phyloP scores from a whole-genome alignment of 2,888 invertebrate species.

The Dusona sp. region DNA sequence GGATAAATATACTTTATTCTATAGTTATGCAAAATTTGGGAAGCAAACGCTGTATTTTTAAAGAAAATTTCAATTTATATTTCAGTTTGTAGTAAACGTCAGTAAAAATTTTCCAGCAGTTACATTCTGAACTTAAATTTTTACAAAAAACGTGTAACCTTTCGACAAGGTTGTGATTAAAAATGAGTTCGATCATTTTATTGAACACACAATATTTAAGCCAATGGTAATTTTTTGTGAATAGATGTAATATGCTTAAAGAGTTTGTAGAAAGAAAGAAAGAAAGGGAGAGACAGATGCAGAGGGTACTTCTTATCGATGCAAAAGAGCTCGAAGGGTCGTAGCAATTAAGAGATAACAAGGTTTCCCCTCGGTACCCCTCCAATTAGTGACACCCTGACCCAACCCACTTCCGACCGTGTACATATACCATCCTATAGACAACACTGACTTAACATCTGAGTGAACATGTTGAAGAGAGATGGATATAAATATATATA shows the following conservation, averaged over 20 bases:
- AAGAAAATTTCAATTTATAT: background rate
- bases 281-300: slow-evolving; percentile 67
- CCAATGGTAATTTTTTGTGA: slow-evolving; percentile 2
- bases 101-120: background rate
- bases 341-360: slow-evolving; percentile 85
- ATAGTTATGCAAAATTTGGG: too few species aligned
- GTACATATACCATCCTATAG: slow-evolving; percentile 41
- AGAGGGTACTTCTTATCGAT: slow-evolving; percentile 81
- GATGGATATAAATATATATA: slow-evolving; percentile 25
- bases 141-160: background rate
- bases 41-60: too few species aligned
- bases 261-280: slow-evolving; percentile 15
- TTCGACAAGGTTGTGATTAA: background rate
- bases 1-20: too few species aligned
- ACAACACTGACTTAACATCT: slow-evolving; percentile 30
- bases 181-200: background rate
- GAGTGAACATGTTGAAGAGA: slow-evolving; percentile 46
- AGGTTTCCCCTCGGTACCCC: slow-evolving; percentile 83
- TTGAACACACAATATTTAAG: background rate
- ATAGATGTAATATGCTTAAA: background rate
- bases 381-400: slow-evolving; percentile 84
- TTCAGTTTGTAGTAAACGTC: background rate
- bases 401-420: slow-evolving; percentile 64
- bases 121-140: background rate
- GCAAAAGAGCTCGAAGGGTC: slow-evolving; percentile 83